Percentiles rank a stretch among this genome's conserved stretches.
Evolutionary conservation across 30 jellyfish, hydroid and myxozoan genomes (phyloP).

Genomic region (Chrysaora quinquecirrha): DNA sequence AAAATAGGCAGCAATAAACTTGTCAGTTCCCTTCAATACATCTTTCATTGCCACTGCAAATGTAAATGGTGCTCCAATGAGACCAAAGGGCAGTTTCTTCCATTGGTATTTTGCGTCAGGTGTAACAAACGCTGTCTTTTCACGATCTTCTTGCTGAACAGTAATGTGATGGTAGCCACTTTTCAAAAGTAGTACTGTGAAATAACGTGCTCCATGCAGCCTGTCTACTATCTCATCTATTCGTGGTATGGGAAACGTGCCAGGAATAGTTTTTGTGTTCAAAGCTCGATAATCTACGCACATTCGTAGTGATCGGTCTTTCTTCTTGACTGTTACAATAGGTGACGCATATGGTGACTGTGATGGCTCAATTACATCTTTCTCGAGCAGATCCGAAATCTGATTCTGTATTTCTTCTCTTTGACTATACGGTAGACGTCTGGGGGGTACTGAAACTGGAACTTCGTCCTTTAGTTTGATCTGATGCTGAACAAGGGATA

Average conservation of each 20-base stretch:
- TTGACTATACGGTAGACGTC: too few species aligned
- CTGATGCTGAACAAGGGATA: too few species aligned
- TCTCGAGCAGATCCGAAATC: not conserved
- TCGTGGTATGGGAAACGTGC: not conserved
- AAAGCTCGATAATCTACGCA: not conserved
- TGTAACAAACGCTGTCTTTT: conserved; percentile 4
- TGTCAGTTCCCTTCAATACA: not conserved
- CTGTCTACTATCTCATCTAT: not conserved
- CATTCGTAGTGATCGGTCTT: not conserved
- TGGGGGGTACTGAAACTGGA: too few species aligned
- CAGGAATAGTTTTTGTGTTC: not conserved
- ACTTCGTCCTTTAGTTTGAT: too few species aligned
- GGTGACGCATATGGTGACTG: conserved; percentile 4
- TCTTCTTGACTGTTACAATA: not conserved
- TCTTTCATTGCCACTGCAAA: not conserved
- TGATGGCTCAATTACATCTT: not conserved
- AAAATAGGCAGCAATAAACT: not conserved
- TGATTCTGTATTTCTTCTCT: not conserved
- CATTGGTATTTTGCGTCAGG: not conserved
- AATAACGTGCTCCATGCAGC: not conserved
- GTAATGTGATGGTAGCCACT: not conserved
- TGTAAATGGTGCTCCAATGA: not conserved
- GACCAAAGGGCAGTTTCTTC: not conserved
- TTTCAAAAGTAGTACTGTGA: not conserved
- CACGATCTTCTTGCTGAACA: not conserved